Evolutionary conservation across 2,797 vertebrate genomes (phyloP).

Genomic region (Choloepus didactylus): DNA sequence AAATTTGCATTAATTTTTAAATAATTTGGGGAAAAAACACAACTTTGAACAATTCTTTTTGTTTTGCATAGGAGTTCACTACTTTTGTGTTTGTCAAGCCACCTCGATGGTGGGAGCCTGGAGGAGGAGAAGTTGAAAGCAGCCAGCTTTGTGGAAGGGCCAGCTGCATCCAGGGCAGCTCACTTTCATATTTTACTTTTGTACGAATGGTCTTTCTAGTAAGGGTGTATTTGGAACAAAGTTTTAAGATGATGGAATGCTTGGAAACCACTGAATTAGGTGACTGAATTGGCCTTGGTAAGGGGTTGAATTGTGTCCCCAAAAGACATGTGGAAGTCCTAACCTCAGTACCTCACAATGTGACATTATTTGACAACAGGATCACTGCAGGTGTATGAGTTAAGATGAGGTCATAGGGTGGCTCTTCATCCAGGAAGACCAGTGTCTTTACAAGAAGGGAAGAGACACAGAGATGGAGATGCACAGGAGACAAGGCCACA

Average conservation of each 20-base stretch:
- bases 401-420: too few species aligned
- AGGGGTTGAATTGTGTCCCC: too few species aligned
- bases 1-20: background rate
- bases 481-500: too few species aligned
- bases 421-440: too few species aligned
- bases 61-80: background rate
- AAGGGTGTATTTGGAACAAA: background rate
- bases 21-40: background rate
- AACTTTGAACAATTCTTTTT: background rate
- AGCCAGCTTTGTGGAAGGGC: background rate
- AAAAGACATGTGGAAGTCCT: too few species aligned
- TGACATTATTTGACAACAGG: too few species aligned
- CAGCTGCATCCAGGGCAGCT: background rate
- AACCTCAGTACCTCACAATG: too few species aligned
- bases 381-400: too few species aligned
- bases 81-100: background rate
- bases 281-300: background rate
- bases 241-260: background rate
- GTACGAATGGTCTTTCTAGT: background rate
- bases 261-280: constrained; percentile 8
- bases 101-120: background rate
- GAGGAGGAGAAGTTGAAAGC: background rate
- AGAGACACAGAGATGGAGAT: too few species aligned
- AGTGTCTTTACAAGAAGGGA: too few species aligned
- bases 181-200: background rate